Evolutionary conservation across 2,888 invertebrate species (phyloP).

Genomic region (Enchytraeus crypticus): DNA sequence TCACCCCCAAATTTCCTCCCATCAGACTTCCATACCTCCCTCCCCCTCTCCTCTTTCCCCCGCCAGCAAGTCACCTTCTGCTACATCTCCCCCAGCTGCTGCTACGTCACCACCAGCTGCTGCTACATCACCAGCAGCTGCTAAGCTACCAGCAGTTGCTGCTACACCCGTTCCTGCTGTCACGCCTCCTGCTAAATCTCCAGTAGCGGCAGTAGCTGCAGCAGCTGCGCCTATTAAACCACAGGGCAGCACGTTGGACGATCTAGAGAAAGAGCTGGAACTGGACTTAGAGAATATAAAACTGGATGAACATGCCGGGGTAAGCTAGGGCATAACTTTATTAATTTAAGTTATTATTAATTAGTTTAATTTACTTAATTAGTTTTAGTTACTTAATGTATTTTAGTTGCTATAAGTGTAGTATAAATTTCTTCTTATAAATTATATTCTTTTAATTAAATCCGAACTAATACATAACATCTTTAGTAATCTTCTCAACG

Average conservation of each 20-base stretch:
- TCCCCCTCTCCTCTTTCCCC: background rate
- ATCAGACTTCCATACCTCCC: slow-evolving; percentile 36
- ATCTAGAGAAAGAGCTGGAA: slow-evolving; percentile 65
- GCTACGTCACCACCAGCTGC: background rate
- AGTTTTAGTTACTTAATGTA: no score
- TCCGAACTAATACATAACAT: no score
- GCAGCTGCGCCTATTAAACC: background rate
- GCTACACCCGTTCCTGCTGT: background rate
- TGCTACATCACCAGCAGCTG: background rate
- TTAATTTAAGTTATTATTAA: no score
- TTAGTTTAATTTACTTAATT: no score
- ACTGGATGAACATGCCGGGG: slow-evolving; percentile 66
- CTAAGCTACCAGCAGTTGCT: background rate
- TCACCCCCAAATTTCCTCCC: slow-evolving; percentile 10
- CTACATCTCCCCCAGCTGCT: background rate
- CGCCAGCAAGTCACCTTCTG: background rate
- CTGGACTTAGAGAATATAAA: slow-evolving; percentile 72
- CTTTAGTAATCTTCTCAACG: no score
- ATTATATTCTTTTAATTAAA: no score
- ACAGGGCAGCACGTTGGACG: slow-evolving; percentile 18
- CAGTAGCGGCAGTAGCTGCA: background rate
- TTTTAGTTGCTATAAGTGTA: no score
- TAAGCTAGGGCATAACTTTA: background rate
- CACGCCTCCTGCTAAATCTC: no score
- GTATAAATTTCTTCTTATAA: no score